Conservation (phyloP, 2,888 invertebrate species). For the Allacma fusca region DNA sequence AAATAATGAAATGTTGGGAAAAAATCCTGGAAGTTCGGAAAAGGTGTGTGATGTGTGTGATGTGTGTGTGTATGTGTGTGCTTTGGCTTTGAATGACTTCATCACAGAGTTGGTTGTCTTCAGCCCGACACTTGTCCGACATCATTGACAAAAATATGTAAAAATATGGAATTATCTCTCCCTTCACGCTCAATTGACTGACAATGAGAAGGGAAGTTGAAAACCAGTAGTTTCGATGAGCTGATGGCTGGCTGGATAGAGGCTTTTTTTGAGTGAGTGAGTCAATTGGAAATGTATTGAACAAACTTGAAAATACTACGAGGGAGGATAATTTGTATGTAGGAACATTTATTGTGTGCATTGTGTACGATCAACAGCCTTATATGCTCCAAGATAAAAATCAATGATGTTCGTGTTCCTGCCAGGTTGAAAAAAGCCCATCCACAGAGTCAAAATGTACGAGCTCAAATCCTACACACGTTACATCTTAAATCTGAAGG, state of each 20-base stretch:
- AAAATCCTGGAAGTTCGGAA: too few species aligned
- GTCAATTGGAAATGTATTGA: slow-evolving; percentile 1
- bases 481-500: background rate
- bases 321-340: background rate
- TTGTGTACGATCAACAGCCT: background rate
- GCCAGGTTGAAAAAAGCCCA: background rate
- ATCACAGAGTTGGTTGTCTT: background rate
- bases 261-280: background rate
- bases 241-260: background rate
- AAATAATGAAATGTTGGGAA: too few species aligned
- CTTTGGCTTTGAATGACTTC: background rate
- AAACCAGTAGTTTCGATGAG: slow-evolving; percentile 5
- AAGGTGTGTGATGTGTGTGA: too few species aligned
- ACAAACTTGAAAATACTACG: background rate
- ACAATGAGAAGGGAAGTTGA: background rate
- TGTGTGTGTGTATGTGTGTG: too few species aligned
- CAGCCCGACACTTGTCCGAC: background rate
- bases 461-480: background rate
- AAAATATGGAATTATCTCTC: background rate
- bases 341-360: background rate
- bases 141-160: slow-evolving; percentile 16
- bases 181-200: slow-evolving; percentile 6
- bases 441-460: background rate
- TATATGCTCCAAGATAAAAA: slow-evolving; percentile 12
- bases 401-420: background rate